Base-by-base conservation (phyloP, 2,888 invertebrate genomes). In the Thecophora atra region DNA sequence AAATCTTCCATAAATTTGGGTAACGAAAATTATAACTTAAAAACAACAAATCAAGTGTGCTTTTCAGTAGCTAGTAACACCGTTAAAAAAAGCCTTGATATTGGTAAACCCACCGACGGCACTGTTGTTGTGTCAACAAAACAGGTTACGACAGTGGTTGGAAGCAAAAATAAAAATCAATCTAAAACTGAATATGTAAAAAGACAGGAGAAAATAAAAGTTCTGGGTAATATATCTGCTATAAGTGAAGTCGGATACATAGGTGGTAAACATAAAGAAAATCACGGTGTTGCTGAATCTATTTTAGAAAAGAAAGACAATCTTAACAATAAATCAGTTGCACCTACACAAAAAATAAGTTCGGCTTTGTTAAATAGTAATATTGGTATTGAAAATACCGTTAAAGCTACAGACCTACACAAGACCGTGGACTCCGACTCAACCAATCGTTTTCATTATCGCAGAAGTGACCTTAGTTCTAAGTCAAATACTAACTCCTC, bases 401-500 rank as follows among this genome's bases (percentile, higher is more conserved):
- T 17, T 15, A 26, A 24, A 15, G 3, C 1, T 60, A 26, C 13
- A 60, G n/a, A 60, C 3, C 26, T 28, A 11, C 60, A 24, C 1
- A n/a, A 47, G 11, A 47, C 47, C 11, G 11, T 47, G 21, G 37
- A 42, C 42, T 63, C 77, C 11, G 72, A 68, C 13, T 79, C 82
- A 21, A 77, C 72, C 15, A 85, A 85, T 73, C 81, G 83, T 65
- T 85, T 85, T 73, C 92, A 93, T 81, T 94, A 94, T 80, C 89
- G 93, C 58, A 91, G 92, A 80, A 94, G 91, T 75, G 89, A 93
- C 64, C 90, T 95, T 74, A 90, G 92, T 1, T 91, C 93, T 0
- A 90, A 92, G 70, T 90, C 91, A n/a, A 91, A 94, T 78, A 90
- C 93, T 3, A 95, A 95, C 81, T 89, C 94, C 56, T 92, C 95